Evolutionary conservation across 53 echinoderm and acorn worm genomes (phyloP).

Genomic region (Pentamera pediparva): DNA sequence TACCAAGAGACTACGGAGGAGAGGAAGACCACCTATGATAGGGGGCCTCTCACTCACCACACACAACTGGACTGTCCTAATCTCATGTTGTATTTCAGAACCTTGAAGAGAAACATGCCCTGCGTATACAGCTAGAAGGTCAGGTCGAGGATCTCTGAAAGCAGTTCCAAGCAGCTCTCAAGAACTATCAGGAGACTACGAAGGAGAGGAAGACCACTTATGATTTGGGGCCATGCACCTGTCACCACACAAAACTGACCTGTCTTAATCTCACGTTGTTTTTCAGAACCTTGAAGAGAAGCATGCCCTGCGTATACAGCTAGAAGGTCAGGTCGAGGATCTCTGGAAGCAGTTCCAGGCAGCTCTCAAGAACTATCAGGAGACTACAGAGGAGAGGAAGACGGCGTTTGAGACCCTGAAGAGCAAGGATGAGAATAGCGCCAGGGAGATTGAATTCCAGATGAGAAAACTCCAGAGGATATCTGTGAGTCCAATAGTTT

Average conservation of each 20-base stretch:
- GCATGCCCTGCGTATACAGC: constrained; percentile 88
- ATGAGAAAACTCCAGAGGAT: constrained; percentile 99
- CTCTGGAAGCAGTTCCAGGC: constrained; percentile 98
- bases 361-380: constrained; percentile 95
- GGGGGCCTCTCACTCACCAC: too few species aligned
- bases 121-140: constrained; percentile 84
- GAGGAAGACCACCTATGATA: too few species aligned
- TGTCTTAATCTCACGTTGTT: neutral
- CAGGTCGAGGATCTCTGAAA: constrained; percentile 95
- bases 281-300: constrained; percentile 93
- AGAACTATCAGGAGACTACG: constrained; percentile 92
- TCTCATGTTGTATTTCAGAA: too few species aligned
- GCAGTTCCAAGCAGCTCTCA: constrained; percentile 90
- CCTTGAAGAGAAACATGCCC: constrained; percentile 71
- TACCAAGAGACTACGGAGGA: too few species aligned
- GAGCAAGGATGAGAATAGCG: constrained; percentile 96
- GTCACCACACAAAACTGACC: too few species aligned
- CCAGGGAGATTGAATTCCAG: constrained; percentile 98
- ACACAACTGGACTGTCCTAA: too few species aligned
- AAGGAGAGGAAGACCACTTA: constrained; percentile 91
- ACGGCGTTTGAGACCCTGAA: constrained; percentile 92
- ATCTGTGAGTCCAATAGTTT: constrained; percentile 86
- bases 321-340: constrained; percentile 96
- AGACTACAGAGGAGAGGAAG: constrained; percentile 96
- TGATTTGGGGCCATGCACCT: too few species aligned